These are phyloP conservation scores for Campylomormyrus tamandua DNA, from an alignment of 2,113 vertebrate species.

Conservation along the genomic window DNA sequence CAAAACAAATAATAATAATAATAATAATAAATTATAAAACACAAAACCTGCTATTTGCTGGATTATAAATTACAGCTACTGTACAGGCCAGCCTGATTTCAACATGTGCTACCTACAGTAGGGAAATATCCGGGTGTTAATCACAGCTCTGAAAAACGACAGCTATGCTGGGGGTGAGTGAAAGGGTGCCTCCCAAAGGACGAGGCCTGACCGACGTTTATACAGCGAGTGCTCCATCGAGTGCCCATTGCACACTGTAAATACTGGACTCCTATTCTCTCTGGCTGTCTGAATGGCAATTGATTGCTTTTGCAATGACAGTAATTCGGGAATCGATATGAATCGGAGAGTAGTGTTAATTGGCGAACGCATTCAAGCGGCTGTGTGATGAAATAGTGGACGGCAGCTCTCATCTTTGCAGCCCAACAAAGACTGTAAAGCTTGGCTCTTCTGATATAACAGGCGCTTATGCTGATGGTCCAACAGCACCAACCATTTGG, in stretches of 20 bases:
- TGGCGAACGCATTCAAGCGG: constrained; percentile 7
- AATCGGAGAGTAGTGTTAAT: constrained; percentile 15
- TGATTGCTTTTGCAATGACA: constrained; percentile 18
- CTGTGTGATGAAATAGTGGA: constrained; percentile 15
- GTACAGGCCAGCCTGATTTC: not conserved
- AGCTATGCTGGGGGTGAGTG: not conserved
- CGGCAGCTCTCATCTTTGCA: not conserved
- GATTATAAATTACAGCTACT: not conserved
- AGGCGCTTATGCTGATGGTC: constrained; percentile 4
- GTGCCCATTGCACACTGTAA: constrained; percentile 7
- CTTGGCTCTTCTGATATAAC: not conserved
- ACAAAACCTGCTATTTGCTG: not conserved
- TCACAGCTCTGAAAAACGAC: not conserved
- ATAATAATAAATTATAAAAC: not conserved
- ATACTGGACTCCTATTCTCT: constrained; percentile 5
- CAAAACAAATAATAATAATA: not conserved
- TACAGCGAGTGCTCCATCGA: not conserved
- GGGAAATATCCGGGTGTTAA: constrained; percentile 1
- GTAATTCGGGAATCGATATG: constrained; percentile 24
- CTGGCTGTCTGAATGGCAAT: constrained; percentile 4
- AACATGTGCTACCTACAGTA: not conserved
- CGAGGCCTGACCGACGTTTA: constrained; percentile 7
- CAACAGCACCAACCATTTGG: not conserved
- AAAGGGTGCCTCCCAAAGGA: not conserved
- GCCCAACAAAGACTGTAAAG: not conserved